Evolutionary conservation across 2,888 invertebrate genomes (phyloP), one percentile per base, ranked within the genome.

Genomic region (Luperina testacea): DNA sequence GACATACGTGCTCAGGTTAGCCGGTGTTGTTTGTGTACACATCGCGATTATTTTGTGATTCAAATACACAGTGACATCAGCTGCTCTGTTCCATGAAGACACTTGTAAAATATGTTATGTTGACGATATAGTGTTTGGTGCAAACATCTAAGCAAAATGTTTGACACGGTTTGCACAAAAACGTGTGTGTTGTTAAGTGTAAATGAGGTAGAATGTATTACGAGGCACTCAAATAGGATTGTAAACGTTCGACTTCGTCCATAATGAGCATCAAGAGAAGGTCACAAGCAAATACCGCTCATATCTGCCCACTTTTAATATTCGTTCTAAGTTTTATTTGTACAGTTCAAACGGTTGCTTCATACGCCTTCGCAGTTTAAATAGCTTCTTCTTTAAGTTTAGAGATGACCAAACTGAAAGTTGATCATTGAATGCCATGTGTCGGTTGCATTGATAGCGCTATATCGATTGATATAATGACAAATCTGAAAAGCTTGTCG

Each of bases 31-130:
- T 89, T 82, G 82, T 79, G 72, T 78, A 87, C 64, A 83, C 68
- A 86, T 79, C 80, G 85, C 77, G 83, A 90, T 85, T 90, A 91
- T 89, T 91, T 90, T 78, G 86, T 90, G 89, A 92, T 92, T 91
- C 89, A 92, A 91, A 89, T 88, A 89, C 86, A 83, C 87, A 88
- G 89, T 94, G 92, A 93, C 94, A 94, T 93, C 92, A 93, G 89
- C 89, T 79, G 75, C 72, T 76, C 76, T 72, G 72, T 87, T 88
- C 84, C 42, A 82, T 80, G 86, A 86, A 89, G 72, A 73, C 82
- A 81, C 76, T 72, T 83, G 82, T 79, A 77, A 84, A 88, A 80
- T 45, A 67, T 73, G 69, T 73, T 78, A 80, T 72, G 32, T 73
- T 74, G 72, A 76, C 48, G 71, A 72, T 80, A 38, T 81, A 70